Evolutionary conservation across 2,888 invertebrate genomes (phyloP).

Genomic region (Drosophila peninsularis): DNA sequence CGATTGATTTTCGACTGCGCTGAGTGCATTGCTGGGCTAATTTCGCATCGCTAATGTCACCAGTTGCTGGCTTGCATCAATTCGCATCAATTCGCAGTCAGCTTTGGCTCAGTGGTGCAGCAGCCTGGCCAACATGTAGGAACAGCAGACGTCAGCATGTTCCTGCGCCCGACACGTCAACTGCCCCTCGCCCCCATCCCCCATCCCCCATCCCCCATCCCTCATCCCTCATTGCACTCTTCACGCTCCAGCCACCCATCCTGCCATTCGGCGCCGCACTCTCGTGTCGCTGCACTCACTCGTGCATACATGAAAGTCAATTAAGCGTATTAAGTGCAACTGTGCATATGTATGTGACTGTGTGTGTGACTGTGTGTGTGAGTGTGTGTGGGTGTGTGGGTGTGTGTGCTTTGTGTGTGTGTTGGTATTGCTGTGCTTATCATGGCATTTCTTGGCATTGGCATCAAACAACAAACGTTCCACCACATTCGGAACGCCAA

Average conservation of each 20-base stretch:
- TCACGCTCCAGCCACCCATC: not conserved
- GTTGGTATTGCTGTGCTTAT: conserved; percentile 56
- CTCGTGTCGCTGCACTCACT: conserved; percentile 74
- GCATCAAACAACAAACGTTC: conserved; percentile 67
- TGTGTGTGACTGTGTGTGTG: conserved; percentile 2
- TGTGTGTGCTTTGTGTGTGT: conserved; percentile 17
- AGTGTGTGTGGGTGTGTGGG: conserved; percentile 1
- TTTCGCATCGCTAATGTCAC: conserved; percentile 56
- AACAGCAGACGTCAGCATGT: conserved; percentile 52
- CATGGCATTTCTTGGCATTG: conserved; percentile 71
- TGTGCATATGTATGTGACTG: conserved; percentile 39
- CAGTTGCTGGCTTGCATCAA: conserved; percentile 35
- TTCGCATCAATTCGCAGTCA: conserved; percentile 53
- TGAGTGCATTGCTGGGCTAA: conserved; percentile 33
- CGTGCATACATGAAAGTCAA: conserved; percentile 82
- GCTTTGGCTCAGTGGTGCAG: conserved; percentile 40
- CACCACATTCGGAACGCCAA: conserved; percentile 5
- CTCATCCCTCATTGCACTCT: not conserved
- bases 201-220: not conserved
- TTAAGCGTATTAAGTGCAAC: conserved; percentile 82
- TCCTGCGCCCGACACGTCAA: conserved; percentile 28
- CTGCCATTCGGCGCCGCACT: conserved; percentile 25
- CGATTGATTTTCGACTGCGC: conserved; percentile 9
- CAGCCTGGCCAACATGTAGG: conserved; percentile 68
- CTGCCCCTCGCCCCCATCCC: not conserved